A percentile compares a stretch with the other conserved stretches of the same genome.
Evolutionary conservation across 2,113 vertebrate genomes (phyloP).

Genomic region (Zosterops hypoxanthus): DNA sequence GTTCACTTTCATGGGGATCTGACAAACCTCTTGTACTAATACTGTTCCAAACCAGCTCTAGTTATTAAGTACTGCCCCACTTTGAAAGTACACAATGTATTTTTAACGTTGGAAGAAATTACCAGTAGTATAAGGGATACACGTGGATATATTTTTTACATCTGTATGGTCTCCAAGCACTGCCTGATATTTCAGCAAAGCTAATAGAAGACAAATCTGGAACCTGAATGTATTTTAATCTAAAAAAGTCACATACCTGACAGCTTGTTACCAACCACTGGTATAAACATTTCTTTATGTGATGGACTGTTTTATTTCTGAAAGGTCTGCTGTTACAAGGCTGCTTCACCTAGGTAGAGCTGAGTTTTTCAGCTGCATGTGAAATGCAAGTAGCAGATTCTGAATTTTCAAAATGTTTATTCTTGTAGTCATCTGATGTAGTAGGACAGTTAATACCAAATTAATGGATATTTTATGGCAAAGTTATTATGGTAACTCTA

Average conservation of each 20-base stretch:
- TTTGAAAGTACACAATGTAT: not conserved
- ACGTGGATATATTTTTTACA: not conserved
- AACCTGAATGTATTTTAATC: not conserved
- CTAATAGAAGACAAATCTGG: not conserved
- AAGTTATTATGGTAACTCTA: conserved; percentile 44
- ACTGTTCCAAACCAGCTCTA: not conserved
- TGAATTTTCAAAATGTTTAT: not conserved
- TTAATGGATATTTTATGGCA: conserved; percentile 37
- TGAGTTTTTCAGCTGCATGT: not conserved
- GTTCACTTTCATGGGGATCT: not conserved
- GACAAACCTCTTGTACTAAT: not conserved
- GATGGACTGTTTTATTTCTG: not conserved
- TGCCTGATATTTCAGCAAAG: not conserved
- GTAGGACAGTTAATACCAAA: conserved; percentile 41
- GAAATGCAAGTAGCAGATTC: not conserved
- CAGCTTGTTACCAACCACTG: not conserved
- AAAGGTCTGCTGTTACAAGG: not conserved
- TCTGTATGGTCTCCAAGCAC: not conserved
- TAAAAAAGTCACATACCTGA: not conserved
- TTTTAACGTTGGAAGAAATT: not conserved
- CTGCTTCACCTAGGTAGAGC: not conserved
- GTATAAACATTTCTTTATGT: not conserved
- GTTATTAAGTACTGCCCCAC: not conserved
- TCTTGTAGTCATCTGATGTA: not conserved
- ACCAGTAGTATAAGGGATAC: not conserved